These are phyloP conservation scores for Camponotus pennsylvanicus DNA, from an alignment of 1,140 invertebrate species.

Conservation along the genomic window DNA sequence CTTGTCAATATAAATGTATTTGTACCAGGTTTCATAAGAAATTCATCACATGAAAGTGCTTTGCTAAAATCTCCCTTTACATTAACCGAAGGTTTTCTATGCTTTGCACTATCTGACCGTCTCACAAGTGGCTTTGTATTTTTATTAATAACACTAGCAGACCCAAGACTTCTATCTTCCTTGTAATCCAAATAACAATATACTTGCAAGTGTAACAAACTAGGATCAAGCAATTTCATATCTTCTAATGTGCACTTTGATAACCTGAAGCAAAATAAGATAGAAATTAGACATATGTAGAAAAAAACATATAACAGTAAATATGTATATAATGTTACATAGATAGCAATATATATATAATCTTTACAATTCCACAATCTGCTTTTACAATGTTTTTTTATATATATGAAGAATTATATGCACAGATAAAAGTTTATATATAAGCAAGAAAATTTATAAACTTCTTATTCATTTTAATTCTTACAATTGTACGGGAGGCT, in stretches of 20 bases:
- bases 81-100: constrained; percentile 86
- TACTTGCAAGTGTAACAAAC: constrained; percentile 89
- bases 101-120: constrained; percentile 88
- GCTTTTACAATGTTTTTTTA: background rate
- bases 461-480: constrained; percentile 57
- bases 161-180: constrained; percentile 91
- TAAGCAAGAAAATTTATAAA: background rate
- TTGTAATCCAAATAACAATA: constrained; percentile 91
- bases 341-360: background rate
- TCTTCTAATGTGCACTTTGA: constrained; percentile 86
- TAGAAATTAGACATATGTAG: background rate
- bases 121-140: constrained; percentile 86
- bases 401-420: constrained; percentile 18
- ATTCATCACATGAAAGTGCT: constrained; percentile 87
- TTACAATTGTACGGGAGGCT: constrained; percentile 79
- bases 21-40: constrained; percentile 89
- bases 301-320: background rate
- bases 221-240: constrained; percentile 87
- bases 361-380: background rate
- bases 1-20: constrained; percentile 90
- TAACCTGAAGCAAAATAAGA: constrained; percentile 74
- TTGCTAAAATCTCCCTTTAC: constrained; percentile 88
- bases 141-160: constrained; percentile 89
- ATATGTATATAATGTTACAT: background rate
- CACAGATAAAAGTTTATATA: background rate